These are phyloP conservation scores for Echinometra lucunter DNA, from an alignment of 53 echinoderm and acorn worm species.

Conservation along the genomic window DNA sequence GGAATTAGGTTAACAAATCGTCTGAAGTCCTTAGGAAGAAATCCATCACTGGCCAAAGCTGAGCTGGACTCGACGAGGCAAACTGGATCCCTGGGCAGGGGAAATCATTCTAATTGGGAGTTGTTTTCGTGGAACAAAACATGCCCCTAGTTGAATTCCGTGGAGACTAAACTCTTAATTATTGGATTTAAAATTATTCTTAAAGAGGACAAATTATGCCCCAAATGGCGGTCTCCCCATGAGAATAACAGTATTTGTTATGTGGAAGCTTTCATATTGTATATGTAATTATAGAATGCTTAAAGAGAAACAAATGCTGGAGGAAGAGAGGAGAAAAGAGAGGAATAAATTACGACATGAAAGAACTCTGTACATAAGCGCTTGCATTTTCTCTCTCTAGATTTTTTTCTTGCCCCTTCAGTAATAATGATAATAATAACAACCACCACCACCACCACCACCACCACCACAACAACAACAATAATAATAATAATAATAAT, in stretches of 20 bases:
- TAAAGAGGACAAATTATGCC: background rate
- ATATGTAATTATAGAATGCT: background rate
- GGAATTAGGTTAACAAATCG: background rate
- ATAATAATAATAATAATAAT: too few species aligned
- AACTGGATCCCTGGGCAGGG: background rate
- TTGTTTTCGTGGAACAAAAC: background rate
- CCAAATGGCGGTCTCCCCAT: background rate
- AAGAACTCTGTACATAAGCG: too few species aligned
- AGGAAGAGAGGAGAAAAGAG: background rate
- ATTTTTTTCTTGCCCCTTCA: too few species aligned
- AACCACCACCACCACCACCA: too few species aligned
- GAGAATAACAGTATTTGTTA: background rate
- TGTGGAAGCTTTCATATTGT: background rate
- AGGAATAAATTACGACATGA: too few species aligned
- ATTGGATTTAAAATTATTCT: background rate
- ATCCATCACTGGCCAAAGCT: background rate
- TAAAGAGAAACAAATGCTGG: background rate
- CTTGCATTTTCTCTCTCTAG: too few species aligned
- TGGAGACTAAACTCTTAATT: background rate
- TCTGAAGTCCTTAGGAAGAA: background rate
- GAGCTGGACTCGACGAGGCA: background rate
- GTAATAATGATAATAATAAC: too few species aligned
- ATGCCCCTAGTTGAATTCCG: background rate
- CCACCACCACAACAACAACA: too few species aligned
- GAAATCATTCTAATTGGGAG: slow-evolving; percentile 27